phyloP scores from a whole-genome alignment of 2,113 vertebrate genomes.

The Pterophyllum scalare region DNA sequence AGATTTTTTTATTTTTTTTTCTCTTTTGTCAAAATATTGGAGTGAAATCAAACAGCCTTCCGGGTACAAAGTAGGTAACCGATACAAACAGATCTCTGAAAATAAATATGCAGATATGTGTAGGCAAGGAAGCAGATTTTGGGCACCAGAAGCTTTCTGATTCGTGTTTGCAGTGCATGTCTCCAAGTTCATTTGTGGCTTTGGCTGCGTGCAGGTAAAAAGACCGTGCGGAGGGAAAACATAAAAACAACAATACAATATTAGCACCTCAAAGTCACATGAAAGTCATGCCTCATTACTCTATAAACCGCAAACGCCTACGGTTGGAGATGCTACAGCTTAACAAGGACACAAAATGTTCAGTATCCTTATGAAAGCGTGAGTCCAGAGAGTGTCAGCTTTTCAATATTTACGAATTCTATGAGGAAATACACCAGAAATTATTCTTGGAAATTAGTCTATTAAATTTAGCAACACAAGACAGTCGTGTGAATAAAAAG shows the following conservation, averaged over 20 bases:
- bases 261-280: neutral
- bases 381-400: neutral
- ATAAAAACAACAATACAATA: neutral
- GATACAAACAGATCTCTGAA: neutral
- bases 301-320: neutral
- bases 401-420: neutral
- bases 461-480: too few relatives aligned
- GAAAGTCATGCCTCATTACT: neutral
- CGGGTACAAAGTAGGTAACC: neutral
- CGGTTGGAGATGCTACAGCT: neutral
- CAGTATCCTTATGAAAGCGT: neutral
- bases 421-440: too few relatives aligned
- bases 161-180: neutral
- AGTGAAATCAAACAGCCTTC: neutral
- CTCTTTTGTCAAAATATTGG: too few relatives aligned
- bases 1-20: neutral
- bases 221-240: neutral
- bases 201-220: fast-evolving
- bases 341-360: neutral
- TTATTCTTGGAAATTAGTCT: too few relatives aligned
- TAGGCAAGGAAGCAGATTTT: neutral
- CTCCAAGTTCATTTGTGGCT: neutral
- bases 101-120: neutral
- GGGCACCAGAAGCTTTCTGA: neutral
- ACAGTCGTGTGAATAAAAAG: neutral